Evolutionary conservation across 2,888 invertebrate species (phyloP), one percentile per base, ranked within the genome.

Genomic region (Parthenolecanium corni): DNA sequence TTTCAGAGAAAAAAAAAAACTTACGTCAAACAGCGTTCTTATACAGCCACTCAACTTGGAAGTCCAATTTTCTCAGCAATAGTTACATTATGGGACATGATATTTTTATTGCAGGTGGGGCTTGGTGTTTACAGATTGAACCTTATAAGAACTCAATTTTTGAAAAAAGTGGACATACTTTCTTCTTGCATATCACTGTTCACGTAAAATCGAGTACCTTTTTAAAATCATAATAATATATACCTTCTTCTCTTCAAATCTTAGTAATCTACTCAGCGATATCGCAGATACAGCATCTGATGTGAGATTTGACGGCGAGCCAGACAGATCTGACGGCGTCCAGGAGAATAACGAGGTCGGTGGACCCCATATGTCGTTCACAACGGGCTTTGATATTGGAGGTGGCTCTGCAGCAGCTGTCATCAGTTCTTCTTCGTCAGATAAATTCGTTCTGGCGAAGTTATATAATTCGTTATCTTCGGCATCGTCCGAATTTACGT

Each of bases 231-330:
- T 38, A 38, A 38, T 12, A 40, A 20, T 21, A 21, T 23, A 3
- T 42, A 56, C 56, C 46, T 56, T 56, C 16, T 56, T 56, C 31
- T 56, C 56, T 56, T 56, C 56, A 23, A 56, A 56, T 25, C 56
- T 24, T 11, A 56, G 25, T 12, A 56, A 42, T 23, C 56, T 56
- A 31, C 56, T 56, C 24, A 56, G 56, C 12, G 56, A 56, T 56
- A 56, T 24, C 21, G 56, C 56, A 16, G 56, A 56, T 24, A 40
- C 56, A 23, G 56, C 46, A n/a, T 56, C 56, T 9, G 46, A 44
- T 16, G 56, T 44, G 12, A 42, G 42, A 46, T 46, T 56, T 6
- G 56, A 31, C 21, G 56, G 56, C n/a, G 56, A 56, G 5, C 56
- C 56, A 20, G 56, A 56, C 44, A 56, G 16, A 14, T 56, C 56